Conservation (phyloP, 2,113 vertebrate genomes). For the Elanoides forficatus region DNA sequence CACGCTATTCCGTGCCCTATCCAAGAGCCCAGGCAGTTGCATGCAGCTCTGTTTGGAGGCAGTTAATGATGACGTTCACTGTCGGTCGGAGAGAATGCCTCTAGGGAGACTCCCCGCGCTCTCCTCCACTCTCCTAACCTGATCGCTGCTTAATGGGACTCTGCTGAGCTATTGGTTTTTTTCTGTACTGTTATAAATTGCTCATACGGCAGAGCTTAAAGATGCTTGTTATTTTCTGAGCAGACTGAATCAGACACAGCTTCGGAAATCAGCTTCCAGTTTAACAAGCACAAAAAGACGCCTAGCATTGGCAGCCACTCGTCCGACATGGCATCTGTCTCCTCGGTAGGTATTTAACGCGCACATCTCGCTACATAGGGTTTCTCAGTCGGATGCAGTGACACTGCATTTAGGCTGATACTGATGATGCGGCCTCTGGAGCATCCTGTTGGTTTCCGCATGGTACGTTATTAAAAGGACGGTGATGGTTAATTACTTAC, state of each 20-base stretch:
- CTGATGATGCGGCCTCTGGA: not conserved
- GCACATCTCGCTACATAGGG: not conserved
- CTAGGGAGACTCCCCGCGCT: conserved; percentile 20
- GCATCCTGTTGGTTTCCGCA: not conserved
- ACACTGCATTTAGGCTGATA: not conserved
- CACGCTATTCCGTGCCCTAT: not conserved
- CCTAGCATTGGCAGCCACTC: conserved; percentile 73
- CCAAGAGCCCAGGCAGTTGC: not conserved
- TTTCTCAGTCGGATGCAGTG: fast-evolving
- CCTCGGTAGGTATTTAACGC: conserved; percentile 60
- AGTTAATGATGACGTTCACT: conserved; percentile 25
- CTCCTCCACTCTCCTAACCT: not conserved
- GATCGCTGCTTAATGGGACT: not conserved
- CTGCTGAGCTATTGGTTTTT: not conserved
- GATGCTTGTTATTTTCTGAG: conserved; percentile 36
- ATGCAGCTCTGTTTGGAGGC: not conserved
- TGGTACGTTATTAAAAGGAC: not conserved
- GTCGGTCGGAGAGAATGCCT: not conserved
- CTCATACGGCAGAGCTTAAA: not conserved
- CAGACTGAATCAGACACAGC: conserved; percentile 76
- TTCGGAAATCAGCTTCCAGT: conserved; percentile 74
- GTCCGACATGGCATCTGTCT: conserved; percentile 74
- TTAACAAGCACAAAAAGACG: conserved; percentile 65
- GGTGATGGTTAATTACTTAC: not conserved
- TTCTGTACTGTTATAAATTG: not conserved